phyloP scores from a whole-genome alignment of 2,888 invertebrate species.

The Azorinus chamasolen region DNA sequence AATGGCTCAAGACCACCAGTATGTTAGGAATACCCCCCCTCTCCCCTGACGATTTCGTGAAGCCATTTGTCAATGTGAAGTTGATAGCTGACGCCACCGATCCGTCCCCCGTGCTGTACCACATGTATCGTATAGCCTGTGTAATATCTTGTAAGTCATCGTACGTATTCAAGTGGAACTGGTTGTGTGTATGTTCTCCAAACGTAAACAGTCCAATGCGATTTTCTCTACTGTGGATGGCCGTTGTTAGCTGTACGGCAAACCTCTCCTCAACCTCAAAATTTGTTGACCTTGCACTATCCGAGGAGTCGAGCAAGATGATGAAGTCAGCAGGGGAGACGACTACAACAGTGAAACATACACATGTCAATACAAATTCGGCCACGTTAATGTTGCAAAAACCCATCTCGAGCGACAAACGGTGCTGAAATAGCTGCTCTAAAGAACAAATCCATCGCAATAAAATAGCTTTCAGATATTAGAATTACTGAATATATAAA shows the following conservation, averaged over 20 bases:
- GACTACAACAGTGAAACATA: too few relatives aligned
- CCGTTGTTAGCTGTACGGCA: conserved; percentile 3
- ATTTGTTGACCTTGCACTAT: conserved; percentile 10
- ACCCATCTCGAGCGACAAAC: too few relatives aligned
- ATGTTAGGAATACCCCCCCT: conserved; percentile 31
- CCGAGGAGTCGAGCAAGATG: conserved; percentile 40
- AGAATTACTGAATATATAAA: too few relatives aligned
- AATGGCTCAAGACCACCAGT: conserved; percentile 26
- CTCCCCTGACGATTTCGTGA: conserved; percentile 11
- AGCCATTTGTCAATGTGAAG: conserved; percentile 20
- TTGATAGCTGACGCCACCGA: conserved; percentile 15
- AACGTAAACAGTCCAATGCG: conserved; percentile 28
- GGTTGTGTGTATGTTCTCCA: conserved; percentile 16
- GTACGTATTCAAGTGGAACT: conserved; percentile 29
- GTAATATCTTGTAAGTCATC: background rate
- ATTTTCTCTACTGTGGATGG: conserved; percentile 1
- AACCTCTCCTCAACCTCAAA: conserved; percentile 31
- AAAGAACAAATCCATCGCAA: too few relatives aligned
- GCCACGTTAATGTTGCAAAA: too few relatives aligned
- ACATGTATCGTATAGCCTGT: conserved; percentile 11
- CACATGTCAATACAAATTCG: too few relatives aligned
- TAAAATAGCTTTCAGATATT: too few relatives aligned
- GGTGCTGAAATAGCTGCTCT: too few relatives aligned
- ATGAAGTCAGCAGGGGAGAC: conserved; percentile 31
- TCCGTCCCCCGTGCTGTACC: conserved; percentile 35